Conservation (phyloP, 2,113 vertebrate species). For the Strigops habroptila region DNA sequence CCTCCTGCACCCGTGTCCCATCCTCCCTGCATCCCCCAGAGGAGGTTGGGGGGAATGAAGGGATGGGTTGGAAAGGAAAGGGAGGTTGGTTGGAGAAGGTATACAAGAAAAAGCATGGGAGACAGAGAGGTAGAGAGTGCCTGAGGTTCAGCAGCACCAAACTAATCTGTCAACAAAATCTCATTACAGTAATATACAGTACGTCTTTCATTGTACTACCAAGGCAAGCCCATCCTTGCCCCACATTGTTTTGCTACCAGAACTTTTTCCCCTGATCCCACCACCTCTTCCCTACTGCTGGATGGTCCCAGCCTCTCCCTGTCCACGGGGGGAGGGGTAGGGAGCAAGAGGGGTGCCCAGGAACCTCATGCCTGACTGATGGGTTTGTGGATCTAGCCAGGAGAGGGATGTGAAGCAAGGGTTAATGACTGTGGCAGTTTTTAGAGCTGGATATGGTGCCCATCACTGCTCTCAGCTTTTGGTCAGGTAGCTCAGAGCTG, state of each 20-base stretch:
- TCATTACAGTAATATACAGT: background rate
- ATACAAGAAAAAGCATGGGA: background rate
- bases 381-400: background rate
- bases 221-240: constrained; percentile 51
- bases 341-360: background rate
- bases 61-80: background rate
- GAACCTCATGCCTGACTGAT: background rate
- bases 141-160: constrained; percentile 25
- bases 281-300: background rate
- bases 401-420: background rate
- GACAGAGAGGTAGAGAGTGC: background rate
- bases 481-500: background rate
- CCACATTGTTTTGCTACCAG: background rate
- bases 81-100: background rate
- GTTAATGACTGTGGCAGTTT: background rate
- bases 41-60: background rate
- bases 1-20: background rate
- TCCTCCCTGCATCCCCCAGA: background rate
- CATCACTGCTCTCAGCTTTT: background rate
- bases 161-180: constrained; percentile 62
- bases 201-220: background rate
- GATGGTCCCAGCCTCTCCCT: background rate
- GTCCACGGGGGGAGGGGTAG: background rate
- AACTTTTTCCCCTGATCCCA: background rate
- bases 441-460: background rate